Evolutionary conservation across 2,888 invertebrate species (phyloP).

Genomic region (Augochlorella aurata): DNA sequence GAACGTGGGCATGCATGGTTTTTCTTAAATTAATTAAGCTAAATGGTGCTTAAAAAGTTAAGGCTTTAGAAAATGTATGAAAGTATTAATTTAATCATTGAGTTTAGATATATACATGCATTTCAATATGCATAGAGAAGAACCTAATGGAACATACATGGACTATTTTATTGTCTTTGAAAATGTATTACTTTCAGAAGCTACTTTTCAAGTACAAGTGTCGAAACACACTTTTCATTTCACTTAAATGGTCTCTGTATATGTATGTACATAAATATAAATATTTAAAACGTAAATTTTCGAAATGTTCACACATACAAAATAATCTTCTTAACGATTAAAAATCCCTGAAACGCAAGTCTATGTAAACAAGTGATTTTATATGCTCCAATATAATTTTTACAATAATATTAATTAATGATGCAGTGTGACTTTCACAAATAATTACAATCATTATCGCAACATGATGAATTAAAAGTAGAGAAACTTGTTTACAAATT

Average conservation of each 20-base stretch:
- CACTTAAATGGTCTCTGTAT: constrained; percentile 11
- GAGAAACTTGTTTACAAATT: constrained; percentile 39
- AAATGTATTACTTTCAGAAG: constrained; percentile 46
- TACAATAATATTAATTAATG: constrained; percentile 36
- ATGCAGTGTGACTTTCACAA: constrained; percentile 28
- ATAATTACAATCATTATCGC: constrained; percentile 23
- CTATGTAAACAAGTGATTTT: constrained; percentile 25
- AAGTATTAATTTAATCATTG: constrained; percentile 22
- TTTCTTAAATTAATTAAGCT: constrained; percentile 22
- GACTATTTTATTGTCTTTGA: constrained; percentile 67
- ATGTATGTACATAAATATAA: constrained; percentile 10
- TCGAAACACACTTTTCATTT: constrained; percentile 20
- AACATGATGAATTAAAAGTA: constrained; percentile 28
- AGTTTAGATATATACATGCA: constrained; percentile 30
- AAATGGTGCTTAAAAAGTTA: constrained; percentile 34
- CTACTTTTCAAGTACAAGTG: constrained; percentile 28
- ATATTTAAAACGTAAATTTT: constrained; percentile 12
- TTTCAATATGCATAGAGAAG: constrained; percentile 31
- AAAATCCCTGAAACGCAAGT: constrained; percentile 11
- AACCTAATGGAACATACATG: constrained; percentile 60
- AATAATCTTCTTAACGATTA: neutral
- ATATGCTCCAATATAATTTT: constrained; percentile 38
- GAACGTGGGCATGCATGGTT: constrained; percentile 14
- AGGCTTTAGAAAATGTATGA: constrained; percentile 27
- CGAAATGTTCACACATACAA: constrained; percentile 5